phyloP scores from a whole-genome alignment of 2,113 vertebrate species.

The Sarotherodon lohbergeri region DNA sequence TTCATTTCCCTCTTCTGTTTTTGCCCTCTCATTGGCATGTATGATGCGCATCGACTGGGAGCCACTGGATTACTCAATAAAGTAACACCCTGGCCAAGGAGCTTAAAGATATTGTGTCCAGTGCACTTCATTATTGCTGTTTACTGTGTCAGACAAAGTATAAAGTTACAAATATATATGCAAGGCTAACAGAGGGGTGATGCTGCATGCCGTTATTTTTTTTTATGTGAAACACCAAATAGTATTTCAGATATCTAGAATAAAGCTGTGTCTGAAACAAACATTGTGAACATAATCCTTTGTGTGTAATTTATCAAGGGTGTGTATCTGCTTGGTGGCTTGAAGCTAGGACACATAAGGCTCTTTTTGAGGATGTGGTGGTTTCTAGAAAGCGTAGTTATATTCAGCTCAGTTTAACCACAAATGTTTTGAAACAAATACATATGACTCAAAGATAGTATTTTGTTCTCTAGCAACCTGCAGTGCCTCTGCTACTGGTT shows the following conservation, averaged over 20 bases:
- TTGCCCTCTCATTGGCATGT: conserved; percentile 41
- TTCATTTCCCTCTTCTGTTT: conserved; percentile 3
- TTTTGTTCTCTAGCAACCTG: background rate
- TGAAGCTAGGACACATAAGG: background rate
- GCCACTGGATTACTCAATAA: conserved; percentile 1
- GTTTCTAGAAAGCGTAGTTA: background rate
- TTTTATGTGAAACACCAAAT: background rate
- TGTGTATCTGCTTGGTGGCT: background rate
- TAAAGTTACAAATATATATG: background rate
- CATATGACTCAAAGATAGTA: background rate
- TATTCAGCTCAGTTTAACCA: background rate
- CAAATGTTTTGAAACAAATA: background rate
- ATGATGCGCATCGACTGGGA: conserved; percentile 28
- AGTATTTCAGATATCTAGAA: background rate
- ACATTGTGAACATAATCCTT: background rate
- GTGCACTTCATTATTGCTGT: background rate
- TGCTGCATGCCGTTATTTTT: background rate
- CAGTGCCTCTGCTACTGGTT: background rate
- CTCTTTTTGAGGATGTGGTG: background rate
- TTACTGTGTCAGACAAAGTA: background rate
- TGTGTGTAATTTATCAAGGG: background rate
- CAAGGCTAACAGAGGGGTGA: background rate
- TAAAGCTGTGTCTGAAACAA: background rate
- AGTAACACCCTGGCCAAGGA: background rate
- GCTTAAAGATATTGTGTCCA: background rate